These are phyloP conservation scores for Chorisops tibialis DNA, from an alignment of 2,888 invertebrate genomes.

Conservation along the genomic window DNA sequence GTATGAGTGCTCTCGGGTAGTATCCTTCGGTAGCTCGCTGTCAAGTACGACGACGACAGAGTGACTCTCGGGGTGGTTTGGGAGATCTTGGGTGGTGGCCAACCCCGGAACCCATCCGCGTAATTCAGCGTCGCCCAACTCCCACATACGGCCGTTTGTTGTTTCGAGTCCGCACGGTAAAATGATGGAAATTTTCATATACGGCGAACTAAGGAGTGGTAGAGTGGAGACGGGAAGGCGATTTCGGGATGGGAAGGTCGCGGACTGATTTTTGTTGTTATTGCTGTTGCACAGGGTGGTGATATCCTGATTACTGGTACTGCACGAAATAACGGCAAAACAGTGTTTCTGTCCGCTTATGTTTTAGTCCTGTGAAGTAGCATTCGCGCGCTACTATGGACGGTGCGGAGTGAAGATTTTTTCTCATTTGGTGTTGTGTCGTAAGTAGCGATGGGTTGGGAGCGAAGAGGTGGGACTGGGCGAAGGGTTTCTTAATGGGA, in stretches of 20 bases:
- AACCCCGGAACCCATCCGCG: background rate
- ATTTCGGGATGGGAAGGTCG: slow-evolving; percentile 3
- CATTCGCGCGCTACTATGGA: slow-evolving; percentile 23
- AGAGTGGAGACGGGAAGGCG: background rate
- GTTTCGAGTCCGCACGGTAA: slow-evolving; percentile 18
- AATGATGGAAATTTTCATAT: slow-evolving; percentile 28
- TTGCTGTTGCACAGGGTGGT: background rate
- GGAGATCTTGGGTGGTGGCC: slow-evolving; percentile 17
- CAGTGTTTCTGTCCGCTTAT: slow-evolving; percentile 6
- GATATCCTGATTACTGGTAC: slow-evolving; percentile 16
- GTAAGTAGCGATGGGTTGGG: background rate
- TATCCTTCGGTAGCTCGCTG: slow-evolving; percentile 6
- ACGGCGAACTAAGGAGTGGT: slow-evolving; percentile 13
- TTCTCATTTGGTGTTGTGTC: background rate
- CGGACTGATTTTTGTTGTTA: background rate
- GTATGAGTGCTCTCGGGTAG: background rate
- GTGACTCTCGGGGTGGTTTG: background rate
- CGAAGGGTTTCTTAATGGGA: slow-evolving; percentile 28
- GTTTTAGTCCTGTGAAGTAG: background rate
- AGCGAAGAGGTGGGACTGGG: slow-evolving; percentile 15
- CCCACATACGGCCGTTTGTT: background rate
- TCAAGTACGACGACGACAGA: slow-evolving; percentile 7
- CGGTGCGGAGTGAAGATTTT: background rate
- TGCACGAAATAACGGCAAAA: slow-evolving; percentile 17
- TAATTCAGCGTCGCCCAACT: background rate